phyloP scores from a whole-genome alignment of 2,888 invertebrate genomes.

The Lapara coniferarum region DNA sequence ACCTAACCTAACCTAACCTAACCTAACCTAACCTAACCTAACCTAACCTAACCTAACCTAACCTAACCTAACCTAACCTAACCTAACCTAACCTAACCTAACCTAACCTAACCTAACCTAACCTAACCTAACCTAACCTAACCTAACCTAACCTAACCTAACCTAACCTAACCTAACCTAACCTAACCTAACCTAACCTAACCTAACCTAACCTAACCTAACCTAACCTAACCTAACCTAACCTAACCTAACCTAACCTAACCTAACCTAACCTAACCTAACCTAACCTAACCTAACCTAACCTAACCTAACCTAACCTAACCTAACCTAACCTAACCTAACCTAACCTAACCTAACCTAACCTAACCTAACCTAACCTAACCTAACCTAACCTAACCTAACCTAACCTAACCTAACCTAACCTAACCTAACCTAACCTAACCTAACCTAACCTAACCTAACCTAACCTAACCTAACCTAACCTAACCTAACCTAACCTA shows the following conservation, averaged over 20 bases:
- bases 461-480: constrained; percentile 33
- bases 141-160: constrained; percentile 37
- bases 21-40: constrained; percentile 36
- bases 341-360: constrained; percentile 36
- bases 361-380: constrained; percentile 38
- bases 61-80: constrained; percentile 35
- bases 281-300: constrained; percentile 35
- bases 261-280: constrained; percentile 38
- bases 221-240: constrained; percentile 39
- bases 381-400: constrained; percentile 32
- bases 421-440: constrained; percentile 33
- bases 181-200: constrained; percentile 39
- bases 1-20: constrained; percentile 37
- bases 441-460: constrained; percentile 35
- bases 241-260: constrained; percentile 39
- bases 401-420: constrained; percentile 18
- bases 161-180: constrained; percentile 39
- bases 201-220: constrained; percentile 38
- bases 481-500: constrained; percentile 35
- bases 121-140: constrained; percentile 37
- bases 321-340: constrained; percentile 39
- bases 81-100: constrained; percentile 37
- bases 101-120: constrained; percentile 36
- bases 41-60: constrained; percentile 36
- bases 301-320: constrained; percentile 36